Percentiles rank a stretch among this genome's conserved stretches.
These are phyloP conservation scores for Conger conger DNA, from an alignment of 2,113 vertebrate species.

Conservation along the genomic window DNA sequence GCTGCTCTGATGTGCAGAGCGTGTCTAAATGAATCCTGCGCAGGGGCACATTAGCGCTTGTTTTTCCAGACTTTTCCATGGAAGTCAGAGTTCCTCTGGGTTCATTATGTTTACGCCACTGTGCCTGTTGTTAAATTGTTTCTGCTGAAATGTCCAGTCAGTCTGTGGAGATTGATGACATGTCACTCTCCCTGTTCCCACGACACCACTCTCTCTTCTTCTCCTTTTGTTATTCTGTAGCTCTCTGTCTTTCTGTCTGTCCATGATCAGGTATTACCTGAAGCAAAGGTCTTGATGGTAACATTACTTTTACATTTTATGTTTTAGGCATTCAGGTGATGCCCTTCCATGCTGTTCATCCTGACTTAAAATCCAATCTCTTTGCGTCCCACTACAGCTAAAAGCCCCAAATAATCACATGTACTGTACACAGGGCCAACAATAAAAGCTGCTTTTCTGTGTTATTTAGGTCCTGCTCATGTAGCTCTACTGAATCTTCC, in stretches of 20 bases:
- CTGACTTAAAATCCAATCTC: not conserved
- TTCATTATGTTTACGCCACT: not conserved
- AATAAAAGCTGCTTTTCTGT: not conserved
- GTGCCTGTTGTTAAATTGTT: not conserved
- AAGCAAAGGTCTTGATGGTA: not conserved
- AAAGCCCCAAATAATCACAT: not conserved
- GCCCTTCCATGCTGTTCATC: not conserved
- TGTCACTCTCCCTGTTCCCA: not conserved
- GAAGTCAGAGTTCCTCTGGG: not conserved
- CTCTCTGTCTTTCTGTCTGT: not conserved
- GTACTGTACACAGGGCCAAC: not conserved
- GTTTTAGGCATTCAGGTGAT: not conserved
- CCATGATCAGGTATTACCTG: not conserved
- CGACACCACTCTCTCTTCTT: not conserved
- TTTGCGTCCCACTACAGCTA: not conserved
- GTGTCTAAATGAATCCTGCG: conserved; percentile 5
- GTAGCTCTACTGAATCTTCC: not conserved
- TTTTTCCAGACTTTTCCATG: not conserved
- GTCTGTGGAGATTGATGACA: not conserved
- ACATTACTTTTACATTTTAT: no score
- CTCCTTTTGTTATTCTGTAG: not conserved
- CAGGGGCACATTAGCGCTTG: not conserved
- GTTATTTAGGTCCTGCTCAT: not conserved
- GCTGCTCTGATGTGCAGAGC: conserved; percentile 3
- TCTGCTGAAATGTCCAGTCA: not conserved